Conservation (phyloP, 2,113 vertebrate genomes). For the Megaceryle maxima region DNA sequence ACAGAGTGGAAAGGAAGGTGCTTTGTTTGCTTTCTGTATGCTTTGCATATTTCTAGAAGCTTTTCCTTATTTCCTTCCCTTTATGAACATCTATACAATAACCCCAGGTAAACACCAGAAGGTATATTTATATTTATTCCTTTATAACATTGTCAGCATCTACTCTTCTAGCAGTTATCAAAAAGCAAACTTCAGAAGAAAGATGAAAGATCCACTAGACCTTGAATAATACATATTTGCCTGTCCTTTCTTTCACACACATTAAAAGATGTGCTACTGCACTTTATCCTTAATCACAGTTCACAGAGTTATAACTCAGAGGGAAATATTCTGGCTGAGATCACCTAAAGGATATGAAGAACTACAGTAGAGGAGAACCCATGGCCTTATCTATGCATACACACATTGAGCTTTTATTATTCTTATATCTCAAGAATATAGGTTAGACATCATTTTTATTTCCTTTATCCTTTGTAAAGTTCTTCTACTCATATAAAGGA, state of each 20-base stretch:
- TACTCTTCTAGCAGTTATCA: not conserved
- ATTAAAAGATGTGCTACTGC: not conserved
- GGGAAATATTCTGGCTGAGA: not conserved
- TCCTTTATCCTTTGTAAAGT: not conserved
- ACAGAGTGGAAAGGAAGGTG: not conserved
- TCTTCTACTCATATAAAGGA: not conserved
- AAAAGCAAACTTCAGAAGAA: not conserved
- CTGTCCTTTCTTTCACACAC: not conserved
- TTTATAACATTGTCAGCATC: not conserved
- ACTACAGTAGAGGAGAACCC: not conserved
- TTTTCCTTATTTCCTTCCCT: not conserved
- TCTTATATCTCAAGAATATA: not conserved
- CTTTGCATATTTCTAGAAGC: not conserved
- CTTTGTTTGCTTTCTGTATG: not conserved
- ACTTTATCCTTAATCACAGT: not conserved
- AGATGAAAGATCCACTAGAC: not conserved
- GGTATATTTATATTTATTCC: not conserved
- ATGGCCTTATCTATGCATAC: not conserved
- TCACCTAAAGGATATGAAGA: not conserved
- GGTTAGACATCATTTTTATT: not conserved
- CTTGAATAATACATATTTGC: not conserved
- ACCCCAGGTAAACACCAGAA: not conserved
- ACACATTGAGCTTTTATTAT: not conserved
- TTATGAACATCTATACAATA: not conserved
- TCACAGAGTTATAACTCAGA: not conserved